Percentiles rank a stretch among this genome's conserved stretches.
phyloP scores from a whole-genome alignment of 1,140 invertebrate species.

The Cataglyphis hispanica region DNA sequence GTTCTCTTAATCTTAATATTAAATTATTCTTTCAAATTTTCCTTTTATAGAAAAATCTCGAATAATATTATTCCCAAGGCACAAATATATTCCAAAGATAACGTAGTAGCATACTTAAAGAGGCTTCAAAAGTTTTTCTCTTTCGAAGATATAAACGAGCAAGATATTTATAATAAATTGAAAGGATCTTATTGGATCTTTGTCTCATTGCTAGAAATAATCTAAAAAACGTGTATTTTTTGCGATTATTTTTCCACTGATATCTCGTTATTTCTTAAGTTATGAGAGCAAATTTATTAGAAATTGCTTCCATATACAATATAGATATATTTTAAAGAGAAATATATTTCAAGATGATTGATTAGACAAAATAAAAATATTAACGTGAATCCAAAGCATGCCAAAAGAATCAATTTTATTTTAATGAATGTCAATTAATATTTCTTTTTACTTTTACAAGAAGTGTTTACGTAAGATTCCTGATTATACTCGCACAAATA shows the following conservation, averaged over 20 bases:
- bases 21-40: not conserved
- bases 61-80: not conserved
- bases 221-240: not conserved
- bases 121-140: not conserved
- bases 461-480: not conserved
- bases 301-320: not conserved
- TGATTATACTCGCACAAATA: not conserved
- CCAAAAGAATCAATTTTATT: not conserved
- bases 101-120: not conserved
- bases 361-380: not conserved
- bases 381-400: not conserved
- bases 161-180: constrained; percentile 26
- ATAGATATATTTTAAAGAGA: too few species aligned
- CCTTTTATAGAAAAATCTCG: not conserved
- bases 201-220: not conserved
- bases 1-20: not conserved
- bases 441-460: not conserved
- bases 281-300: not conserved
- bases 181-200: not conserved
- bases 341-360: constrained; percentile 8
- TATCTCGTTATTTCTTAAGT: not conserved
- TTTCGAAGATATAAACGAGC: not conserved
- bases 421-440: not conserved
- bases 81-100: not conserved
- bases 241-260: not conserved